These are phyloP conservation scores for Tetanocera ferruginea DNA, from an alignment of 2,888 invertebrate genomes.

Conservation along the genomic window DNA sequence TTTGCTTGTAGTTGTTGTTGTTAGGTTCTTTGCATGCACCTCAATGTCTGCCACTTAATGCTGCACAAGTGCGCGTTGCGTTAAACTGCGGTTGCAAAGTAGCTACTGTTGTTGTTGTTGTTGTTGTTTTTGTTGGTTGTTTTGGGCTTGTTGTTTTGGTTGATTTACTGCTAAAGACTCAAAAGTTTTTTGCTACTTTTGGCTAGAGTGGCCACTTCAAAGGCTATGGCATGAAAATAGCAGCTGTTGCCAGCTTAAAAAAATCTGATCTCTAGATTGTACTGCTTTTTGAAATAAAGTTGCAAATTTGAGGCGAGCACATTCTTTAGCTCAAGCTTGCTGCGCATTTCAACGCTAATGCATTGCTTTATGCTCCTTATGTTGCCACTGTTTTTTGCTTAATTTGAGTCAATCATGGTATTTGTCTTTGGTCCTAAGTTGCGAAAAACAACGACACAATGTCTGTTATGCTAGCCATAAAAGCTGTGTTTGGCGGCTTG, in stretches of 20 bases:
- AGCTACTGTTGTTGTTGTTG: slow-evolving; percentile 1
- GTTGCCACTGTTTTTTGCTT: neutral
- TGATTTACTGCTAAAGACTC: neutral
- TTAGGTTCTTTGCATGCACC: neutral
- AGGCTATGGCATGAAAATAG: neutral
- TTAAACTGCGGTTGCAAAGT: neutral
- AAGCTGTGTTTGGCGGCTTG: too few species aligned
- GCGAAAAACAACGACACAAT: too few species aligned
- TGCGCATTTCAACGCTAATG: neutral
- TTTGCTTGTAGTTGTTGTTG: neutral
- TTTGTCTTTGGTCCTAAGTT: neutral
- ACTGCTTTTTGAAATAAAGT: too few species aligned
- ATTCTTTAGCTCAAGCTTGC: neutral
- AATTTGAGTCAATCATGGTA: neutral
- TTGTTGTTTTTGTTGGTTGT: neutral
- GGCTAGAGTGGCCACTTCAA: too few species aligned
- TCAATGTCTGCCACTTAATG: slow-evolving; percentile 8
- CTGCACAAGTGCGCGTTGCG: slow-evolving; percentile 4
- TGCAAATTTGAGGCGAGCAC: too few species aligned
- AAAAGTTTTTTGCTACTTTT: neutral
- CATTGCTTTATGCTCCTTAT: neutral
- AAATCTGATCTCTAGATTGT: too few species aligned
- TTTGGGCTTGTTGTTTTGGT: neutral
- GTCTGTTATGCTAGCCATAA: too few species aligned
- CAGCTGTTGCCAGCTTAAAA: neutral